phyloP scores from a whole-genome alignment of 2,113 vertebrate genomes.

The Condylura cristata region DNA sequence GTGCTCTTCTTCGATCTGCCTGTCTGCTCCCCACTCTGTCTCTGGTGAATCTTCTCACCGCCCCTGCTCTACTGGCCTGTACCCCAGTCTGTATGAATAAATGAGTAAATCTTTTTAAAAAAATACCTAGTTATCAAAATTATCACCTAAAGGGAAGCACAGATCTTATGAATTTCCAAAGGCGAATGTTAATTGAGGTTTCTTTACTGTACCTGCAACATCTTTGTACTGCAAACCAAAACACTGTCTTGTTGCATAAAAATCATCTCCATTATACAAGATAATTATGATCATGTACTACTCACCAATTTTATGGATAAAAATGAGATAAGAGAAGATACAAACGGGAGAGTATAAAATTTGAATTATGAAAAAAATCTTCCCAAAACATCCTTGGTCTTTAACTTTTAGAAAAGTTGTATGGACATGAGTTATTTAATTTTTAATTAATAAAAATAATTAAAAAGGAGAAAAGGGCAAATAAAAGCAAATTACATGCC shows the following conservation, averaged over 20 bases:
- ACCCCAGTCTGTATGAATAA: too few relatives aligned
- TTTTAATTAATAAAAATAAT: neutral
- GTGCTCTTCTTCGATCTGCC: too few relatives aligned
- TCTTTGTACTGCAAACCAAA: neutral
- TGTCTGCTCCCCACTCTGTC: too few relatives aligned
- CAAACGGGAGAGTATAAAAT: neutral
- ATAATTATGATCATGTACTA: neutral
- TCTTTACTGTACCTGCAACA: neutral
- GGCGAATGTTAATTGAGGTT: neutral
- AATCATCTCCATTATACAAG: neutral
- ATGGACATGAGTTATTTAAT: neutral
- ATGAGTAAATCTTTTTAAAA: too few relatives aligned
- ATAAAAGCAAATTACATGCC: neutral
- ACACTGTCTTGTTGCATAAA: neutral
- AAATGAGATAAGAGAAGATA: neutral
- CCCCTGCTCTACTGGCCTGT: too few relatives aligned
- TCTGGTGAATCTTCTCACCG: too few relatives aligned
- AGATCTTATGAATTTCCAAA: conserved; percentile 22
- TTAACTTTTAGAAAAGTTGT: neutral
- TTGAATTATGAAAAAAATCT: conserved; percentile 4
- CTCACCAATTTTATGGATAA: neutral
- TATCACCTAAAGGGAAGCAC: neutral
- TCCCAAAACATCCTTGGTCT: neutral
- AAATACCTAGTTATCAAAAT: conserved; percentile 12
- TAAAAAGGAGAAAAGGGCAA: neutral